Percentiles rank a stretch among this genome's conserved stretches.
These are phyloP conservation scores for Phortica magna DNA, from an alignment of 2,888 invertebrate genomes.

Conservation along the genomic window DNA sequence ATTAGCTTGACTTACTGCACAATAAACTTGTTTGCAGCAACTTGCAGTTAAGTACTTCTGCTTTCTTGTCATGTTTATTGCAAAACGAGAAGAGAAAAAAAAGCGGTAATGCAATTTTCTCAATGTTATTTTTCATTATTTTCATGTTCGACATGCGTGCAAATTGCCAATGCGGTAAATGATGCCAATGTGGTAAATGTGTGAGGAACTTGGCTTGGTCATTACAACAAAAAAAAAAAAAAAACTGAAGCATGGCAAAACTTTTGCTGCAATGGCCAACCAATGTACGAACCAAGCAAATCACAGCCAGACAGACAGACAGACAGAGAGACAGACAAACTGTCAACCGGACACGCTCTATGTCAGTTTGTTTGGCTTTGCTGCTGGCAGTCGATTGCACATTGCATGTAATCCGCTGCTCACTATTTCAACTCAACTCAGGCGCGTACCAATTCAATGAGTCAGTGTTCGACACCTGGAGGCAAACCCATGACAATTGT, in stretches of 20 bases:
- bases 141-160: constrained; percentile 74
- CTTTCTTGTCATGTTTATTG: too few species aligned
- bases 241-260: background rate
- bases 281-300: background rate
- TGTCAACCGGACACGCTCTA: background rate
- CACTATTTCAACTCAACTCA: constrained; percentile 22
- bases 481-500: constrained; percentile 46
- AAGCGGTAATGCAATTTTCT: background rate
- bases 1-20: too few species aligned
- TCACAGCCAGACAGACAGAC: background rate
- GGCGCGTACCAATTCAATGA: background rate
- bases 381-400: constrained; percentile 39
- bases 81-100: background rate
- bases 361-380: constrained; percentile 25
- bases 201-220: background rate
- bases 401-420: constrained; percentile 30
- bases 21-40: too few species aligned
- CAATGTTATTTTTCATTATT: constrained; percentile 68
- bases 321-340: constrained; percentile 8
- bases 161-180: constrained; percentile 55
- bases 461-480: background rate
- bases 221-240: constrained; percentile 13
- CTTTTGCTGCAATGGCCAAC: constrained; percentile 1
- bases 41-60: too few species aligned
- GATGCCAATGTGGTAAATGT: constrained; percentile 12